Conservation (phyloP, 2,113 vertebrate genomes). For the Ictalurus punctatus region DNA sequence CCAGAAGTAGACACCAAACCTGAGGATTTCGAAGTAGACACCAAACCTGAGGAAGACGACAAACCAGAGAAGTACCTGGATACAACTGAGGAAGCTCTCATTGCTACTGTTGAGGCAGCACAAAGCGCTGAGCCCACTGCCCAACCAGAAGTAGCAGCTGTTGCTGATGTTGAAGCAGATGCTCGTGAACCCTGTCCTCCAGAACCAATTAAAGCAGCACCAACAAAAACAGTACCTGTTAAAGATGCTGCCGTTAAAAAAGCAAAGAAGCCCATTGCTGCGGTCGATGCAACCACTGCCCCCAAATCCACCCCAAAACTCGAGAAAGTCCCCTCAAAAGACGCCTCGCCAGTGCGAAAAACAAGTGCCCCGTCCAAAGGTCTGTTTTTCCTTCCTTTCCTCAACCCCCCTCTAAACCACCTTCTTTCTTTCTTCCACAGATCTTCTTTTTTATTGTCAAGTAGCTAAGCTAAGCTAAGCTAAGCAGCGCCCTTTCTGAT, state of each 20-base stretch:
- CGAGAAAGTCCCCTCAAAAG: slow-evolving; percentile 57
- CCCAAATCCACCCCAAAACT: slow-evolving; percentile 50
- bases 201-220: slow-evolving; percentile 24
- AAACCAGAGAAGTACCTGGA: slow-evolving; percentile 46
- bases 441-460: slow-evolving; percentile 46
- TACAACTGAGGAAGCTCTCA: slow-evolving; percentile 36
- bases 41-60: slow-evolving; percentile 17
- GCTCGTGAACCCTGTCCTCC: slow-evolving; percentile 4
- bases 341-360: slow-evolving; percentile 54
- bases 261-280: slow-evolving; percentile 38
- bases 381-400: slow-evolving; percentile 60
- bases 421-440: slow-evolving; percentile 45
- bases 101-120: slow-evolving; percentile 18
- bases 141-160: slow-evolving; percentile 15
- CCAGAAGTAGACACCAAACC: slow-evolving; percentile 3
- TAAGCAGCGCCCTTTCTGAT: slow-evolving; percentile 51
- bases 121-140: slow-evolving; percentile 10
- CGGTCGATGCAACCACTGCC: slow-evolving; percentile 38
- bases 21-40: slow-evolving; percentile 28
- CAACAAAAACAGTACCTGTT: slow-evolving; percentile 12
- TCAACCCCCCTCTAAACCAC: slow-evolving; percentile 35
- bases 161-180: slow-evolving; percentile 8
- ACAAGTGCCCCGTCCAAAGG: slow-evolving; percentile 54
- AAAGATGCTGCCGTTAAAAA: slow-evolving; percentile 38
- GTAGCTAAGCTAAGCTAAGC: slow-evolving; percentile 46